Percentiles rank a stretch among this genome's conserved stretches.
These are phyloP conservation scores for Pararge aegeria DNA, from an alignment of 1,140 invertebrate genomes.

Conservation along the genomic window DNA sequence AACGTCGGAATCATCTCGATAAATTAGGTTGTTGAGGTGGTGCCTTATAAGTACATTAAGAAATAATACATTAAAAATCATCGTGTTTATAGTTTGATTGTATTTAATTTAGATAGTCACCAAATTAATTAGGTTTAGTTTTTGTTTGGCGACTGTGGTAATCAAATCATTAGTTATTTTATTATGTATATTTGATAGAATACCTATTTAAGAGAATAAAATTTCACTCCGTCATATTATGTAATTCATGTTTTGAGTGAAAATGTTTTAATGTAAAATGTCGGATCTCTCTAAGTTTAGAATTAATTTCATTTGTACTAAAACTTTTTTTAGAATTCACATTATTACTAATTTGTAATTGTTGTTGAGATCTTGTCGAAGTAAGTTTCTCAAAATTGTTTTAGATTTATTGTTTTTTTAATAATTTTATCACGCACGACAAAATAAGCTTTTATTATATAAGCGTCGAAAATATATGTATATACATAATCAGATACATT, in stretches of 20 bases:
- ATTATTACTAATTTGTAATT: background rate
- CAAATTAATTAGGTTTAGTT: background rate
- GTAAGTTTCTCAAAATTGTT: background rate
- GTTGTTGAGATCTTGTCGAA: background rate
- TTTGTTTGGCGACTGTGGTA: background rate
- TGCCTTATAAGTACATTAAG: too few relatives aligned
- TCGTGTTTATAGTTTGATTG: background rate
- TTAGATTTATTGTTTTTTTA: too few relatives aligned
- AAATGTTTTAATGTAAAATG: constrained; percentile 1
- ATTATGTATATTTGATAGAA: background rate
- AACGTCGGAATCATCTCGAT: too few relatives aligned
- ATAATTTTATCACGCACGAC: constrained; percentile 8
- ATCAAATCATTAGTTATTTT: background rate
- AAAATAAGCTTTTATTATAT: background rate
- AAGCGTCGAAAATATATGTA: too few relatives aligned
- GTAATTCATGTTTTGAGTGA: background rate
- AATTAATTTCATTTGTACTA: constrained; percentile 10
- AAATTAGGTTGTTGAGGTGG: too few relatives aligned
- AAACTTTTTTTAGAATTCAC: background rate
- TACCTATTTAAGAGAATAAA: background rate
- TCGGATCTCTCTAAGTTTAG: constrained; percentile 19
- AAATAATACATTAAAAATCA: background rate
- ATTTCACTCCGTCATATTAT: constrained; percentile 2
- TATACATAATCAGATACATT: too few relatives aligned
- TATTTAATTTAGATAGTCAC: background rate